Percentiles rank a stretch among this genome's conserved stretches.
Conservation (phyloP, 2,888 invertebrate species). For the Thysanoteuthis rhombus region DNA sequence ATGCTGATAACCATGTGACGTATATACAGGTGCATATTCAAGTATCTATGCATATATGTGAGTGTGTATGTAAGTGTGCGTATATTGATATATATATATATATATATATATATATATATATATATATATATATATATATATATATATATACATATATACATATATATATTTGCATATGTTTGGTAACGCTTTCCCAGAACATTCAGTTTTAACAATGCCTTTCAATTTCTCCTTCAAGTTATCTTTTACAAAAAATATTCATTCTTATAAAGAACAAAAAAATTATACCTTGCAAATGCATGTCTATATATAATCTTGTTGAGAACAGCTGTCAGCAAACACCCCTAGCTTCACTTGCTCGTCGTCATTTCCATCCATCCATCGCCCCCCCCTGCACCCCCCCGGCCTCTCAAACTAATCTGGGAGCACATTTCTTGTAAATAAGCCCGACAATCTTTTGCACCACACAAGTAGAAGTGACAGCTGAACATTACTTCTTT, state of each 20-base stretch:
- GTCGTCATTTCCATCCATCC: background rate
- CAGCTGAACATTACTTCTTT: background rate
- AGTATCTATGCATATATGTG: too few relatives aligned
- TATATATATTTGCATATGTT: too few relatives aligned
- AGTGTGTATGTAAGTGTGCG: too few relatives aligned
- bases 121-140: too few relatives aligned
- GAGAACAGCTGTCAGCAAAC: slow-evolving; percentile 12
- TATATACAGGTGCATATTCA: too few relatives aligned
- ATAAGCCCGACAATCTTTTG: slow-evolving; percentile 12
- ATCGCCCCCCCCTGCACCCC: too few relatives aligned
- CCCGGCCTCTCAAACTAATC: background rate
- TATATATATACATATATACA: too few relatives aligned
- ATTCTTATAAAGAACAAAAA: background rate
- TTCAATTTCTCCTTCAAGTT: slow-evolving; percentile 12
- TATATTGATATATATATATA: too few relatives aligned
- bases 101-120: too few relatives aligned
- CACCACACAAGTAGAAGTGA: slow-evolving; percentile 12
- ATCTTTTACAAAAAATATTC: slow-evolving; percentile 1
- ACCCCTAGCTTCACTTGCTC: background rate
- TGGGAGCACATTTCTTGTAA: slow-evolving; percentile 12
- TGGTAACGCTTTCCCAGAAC: background rate
- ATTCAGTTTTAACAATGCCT: background rate
- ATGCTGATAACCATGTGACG: too few relatives aligned
- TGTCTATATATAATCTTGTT: slow-evolving; percentile 12
- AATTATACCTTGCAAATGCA: background rate